A percentile compares a stretch with the other conserved stretches of the same genome.
phyloP scores from a whole-genome alignment of 2,113 vertebrate genomes.

The Herpetotheres cachinnans region DNA sequence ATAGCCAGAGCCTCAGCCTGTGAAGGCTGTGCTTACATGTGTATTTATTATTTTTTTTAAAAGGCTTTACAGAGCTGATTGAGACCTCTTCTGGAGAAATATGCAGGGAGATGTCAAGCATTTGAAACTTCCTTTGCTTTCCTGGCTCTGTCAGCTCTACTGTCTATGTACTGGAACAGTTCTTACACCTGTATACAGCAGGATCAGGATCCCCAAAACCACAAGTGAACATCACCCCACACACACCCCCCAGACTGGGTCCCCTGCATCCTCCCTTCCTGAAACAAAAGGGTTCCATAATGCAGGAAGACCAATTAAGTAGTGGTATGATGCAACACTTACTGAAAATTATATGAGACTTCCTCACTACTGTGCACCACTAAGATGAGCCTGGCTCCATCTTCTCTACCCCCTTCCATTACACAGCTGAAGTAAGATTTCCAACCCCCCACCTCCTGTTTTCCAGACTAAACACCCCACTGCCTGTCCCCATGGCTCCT shows the following conservation, averaged over 20 bases:
- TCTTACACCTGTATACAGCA: background rate
- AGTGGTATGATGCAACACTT: background rate
- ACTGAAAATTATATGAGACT: background rate
- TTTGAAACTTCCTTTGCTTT: background rate
- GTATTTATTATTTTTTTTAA: too few relatives aligned
- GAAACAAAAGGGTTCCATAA: background rate
- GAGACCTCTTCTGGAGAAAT: background rate
- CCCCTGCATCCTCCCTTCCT: background rate
- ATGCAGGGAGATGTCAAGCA: background rate
- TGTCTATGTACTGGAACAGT: background rate
- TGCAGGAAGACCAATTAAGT: background rate
- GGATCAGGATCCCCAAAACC: background rate
- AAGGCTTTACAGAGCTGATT: background rate
- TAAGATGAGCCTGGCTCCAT: background rate
- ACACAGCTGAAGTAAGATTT: background rate
- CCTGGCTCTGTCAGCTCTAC: background rate
- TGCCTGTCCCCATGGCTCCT: background rate
- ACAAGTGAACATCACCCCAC: background rate
- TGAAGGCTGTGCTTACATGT: background rate
- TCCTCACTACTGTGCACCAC: background rate
- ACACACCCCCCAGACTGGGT: accelerated
- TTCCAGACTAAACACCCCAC: background rate
- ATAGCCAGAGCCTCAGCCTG: background rate
- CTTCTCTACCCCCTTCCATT: accelerated
- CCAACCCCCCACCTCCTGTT: background rate